A percentile compares a stretch with the other conserved stretches of the same genome.
Evolutionary conservation across 2,888 invertebrate species (phyloP).

Genomic region (Boloria euphrosyne): DNA sequence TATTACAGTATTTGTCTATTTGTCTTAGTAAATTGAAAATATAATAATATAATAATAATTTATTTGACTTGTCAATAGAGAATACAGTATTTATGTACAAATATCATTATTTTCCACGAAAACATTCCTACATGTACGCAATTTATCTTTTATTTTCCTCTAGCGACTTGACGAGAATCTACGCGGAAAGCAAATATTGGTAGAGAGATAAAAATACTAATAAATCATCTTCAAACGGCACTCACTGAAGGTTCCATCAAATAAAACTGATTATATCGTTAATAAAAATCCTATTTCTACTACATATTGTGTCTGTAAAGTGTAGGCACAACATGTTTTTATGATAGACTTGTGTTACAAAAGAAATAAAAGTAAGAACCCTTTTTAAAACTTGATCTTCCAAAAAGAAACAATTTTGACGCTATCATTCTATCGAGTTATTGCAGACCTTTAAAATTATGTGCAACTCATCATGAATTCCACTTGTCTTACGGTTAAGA

Average conservation of each 20-base stretch:
- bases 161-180: background rate
- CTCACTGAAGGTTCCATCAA: slow-evolving; percentile 10
- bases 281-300: slow-evolving; percentile 19
- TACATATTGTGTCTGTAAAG: slow-evolving; percentile 1
- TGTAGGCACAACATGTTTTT: slow-evolving; percentile 1
- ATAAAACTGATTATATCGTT: slow-evolving; percentile 22
- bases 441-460: no score
- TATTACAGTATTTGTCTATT: no score
- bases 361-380: no score
- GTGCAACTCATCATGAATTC: no score
- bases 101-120: background rate
- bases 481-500: no score
- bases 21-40: no score
- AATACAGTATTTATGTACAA: no score
- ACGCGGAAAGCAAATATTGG: slow-evolving; percentile 24
- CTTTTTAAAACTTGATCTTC: no score
- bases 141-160: slow-evolving; percentile 4
- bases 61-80: no score
- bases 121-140: background rate
- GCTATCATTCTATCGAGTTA: no score
- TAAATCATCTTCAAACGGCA: slow-evolving; percentile 24
- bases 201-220: slow-evolving; percentile 21
- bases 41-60: no score
- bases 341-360: background rate
- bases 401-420: no score